Evolutionary conservation across 2,797 vertebrate genomes (phyloP), one percentile per base, ranked within the genome.

Genomic region (Steatocranus sp.): DNA sequence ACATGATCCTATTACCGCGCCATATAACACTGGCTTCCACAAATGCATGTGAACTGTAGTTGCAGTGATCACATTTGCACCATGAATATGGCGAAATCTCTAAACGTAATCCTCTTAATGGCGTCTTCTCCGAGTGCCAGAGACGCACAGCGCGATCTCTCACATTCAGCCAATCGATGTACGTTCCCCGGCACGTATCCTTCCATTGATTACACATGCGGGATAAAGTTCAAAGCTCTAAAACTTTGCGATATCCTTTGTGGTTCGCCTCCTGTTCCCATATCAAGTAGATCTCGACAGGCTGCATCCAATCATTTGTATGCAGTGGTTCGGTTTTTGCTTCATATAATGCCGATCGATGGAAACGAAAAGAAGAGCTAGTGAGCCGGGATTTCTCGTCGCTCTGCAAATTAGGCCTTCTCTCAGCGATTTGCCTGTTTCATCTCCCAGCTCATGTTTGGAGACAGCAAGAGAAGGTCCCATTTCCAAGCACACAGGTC

Each of bases 401-500:
- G 87, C 79, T 91, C 85, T 27, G 91, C 91, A 94, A 95, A 95
- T 93, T 92, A 93, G 91, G 87, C 86, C 85, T 83, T 89, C 92
- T 83, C 70, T 92, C 93, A 92, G 84, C 87, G 79, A 88, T 90
- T 87, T 17, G 51, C 76, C 58, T 6, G 78, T 94, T 96, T 94
- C 89, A 94, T 94, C 92, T 91, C 61, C 1, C 8, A 83, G 86
- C 80, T 83, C 74, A 27, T 92, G 94, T 94, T 90, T 84, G 83
- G 79, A 85, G 79, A 85, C 56, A 76, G 79, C n/a, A 25, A 75
- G 66, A 49, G 70, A 51, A 75, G 78, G 49, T 74, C 82, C 38
- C 63, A 58, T 93, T 92, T 89, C 81, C 36, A 81, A 76, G 43
- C 50, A 68, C 75, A 75, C 75, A n/a, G 75, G 79, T 78, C 63